Conservation (phyloP, 2,113 vertebrate species). For the Leptocoma aspasia region DNA sequence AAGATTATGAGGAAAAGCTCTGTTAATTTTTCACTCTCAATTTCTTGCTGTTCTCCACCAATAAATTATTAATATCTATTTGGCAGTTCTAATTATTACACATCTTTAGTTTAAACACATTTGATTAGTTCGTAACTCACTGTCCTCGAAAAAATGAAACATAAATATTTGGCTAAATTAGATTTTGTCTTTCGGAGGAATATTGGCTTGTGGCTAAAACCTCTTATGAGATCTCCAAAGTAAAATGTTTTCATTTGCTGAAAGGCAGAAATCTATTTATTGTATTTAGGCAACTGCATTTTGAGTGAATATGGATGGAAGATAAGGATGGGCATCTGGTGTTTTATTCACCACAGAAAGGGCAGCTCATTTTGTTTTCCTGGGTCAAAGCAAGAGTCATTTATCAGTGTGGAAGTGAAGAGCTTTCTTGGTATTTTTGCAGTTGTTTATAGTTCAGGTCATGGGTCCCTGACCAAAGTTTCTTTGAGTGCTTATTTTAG, state of each 20-base stretch:
- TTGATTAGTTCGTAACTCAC: slow-evolving; percentile 13
- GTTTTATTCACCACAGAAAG: background rate
- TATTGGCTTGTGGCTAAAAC: background rate
- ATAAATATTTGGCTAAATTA: slow-evolving; percentile 29
- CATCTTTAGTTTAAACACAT: slow-evolving; percentile 1
- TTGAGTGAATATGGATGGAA: background rate
- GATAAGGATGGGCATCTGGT: background rate
- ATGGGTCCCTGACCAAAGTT: slow-evolving; percentile 5
- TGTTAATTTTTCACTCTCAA: background rate
- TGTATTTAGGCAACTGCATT: background rate
- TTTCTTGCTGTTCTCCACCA: background rate
- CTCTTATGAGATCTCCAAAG: background rate
- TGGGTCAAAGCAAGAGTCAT: background rate
- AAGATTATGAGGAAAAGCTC: background rate
- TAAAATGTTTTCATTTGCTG: slow-evolving; percentile 17
- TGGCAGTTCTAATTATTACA: background rate
- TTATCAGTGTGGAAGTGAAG: background rate
- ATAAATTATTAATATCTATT: background rate
- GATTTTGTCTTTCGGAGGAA: slow-evolving; percentile 12
- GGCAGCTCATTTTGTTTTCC: background rate
- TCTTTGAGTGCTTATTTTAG: slow-evolving; percentile 51
- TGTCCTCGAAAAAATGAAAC: background rate
- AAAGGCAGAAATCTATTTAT: background rate
- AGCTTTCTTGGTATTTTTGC: background rate
- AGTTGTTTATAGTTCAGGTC: slow-evolving; percentile 9